Conservation (phyloP, 2,113 vertebrate species). For the Sigmodon hispidus region DNA sequence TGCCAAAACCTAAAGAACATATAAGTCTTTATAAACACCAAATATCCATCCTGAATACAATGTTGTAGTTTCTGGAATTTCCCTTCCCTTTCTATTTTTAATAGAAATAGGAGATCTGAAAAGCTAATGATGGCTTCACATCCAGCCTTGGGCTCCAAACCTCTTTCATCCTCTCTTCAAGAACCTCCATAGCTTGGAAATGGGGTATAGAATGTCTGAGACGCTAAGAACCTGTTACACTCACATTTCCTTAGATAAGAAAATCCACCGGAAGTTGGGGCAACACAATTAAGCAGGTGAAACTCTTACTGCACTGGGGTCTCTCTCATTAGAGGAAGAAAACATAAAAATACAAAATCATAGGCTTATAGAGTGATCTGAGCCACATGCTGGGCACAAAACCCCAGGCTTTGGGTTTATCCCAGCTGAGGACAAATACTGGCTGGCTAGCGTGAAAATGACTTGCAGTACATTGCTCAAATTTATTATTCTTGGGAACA, state of each 20-base stretch:
- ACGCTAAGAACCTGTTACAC: neutral
- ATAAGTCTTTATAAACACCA: neutral
- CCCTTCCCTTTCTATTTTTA: neutral
- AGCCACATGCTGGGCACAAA: neutral
- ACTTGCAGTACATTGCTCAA: neutral
- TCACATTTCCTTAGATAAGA: constrained; percentile 19
- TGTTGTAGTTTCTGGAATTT: neutral
- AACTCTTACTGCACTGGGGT: neutral
- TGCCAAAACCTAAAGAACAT: neutral
- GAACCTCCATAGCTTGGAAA: neutral
- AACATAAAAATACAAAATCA: constrained; percentile 30
- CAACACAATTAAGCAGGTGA: neutral
- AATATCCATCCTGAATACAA: neutral
- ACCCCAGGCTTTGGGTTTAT: neutral
- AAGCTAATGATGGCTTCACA: neutral
- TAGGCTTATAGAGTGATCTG: neutral
- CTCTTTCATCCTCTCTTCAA: neutral
- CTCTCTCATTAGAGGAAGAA: constrained; percentile 13
- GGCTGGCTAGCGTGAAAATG: neutral
- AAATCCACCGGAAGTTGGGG: neutral
- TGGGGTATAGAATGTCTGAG: neutral
- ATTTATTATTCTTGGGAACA: constrained; percentile 48
- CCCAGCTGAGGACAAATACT: neutral
- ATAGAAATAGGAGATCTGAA: neutral
- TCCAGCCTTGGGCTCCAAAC: neutral